Base-by-base conservation (phyloP, 2,888 invertebrate genomes). In the Zaprionus obscuricornis region DNA sequence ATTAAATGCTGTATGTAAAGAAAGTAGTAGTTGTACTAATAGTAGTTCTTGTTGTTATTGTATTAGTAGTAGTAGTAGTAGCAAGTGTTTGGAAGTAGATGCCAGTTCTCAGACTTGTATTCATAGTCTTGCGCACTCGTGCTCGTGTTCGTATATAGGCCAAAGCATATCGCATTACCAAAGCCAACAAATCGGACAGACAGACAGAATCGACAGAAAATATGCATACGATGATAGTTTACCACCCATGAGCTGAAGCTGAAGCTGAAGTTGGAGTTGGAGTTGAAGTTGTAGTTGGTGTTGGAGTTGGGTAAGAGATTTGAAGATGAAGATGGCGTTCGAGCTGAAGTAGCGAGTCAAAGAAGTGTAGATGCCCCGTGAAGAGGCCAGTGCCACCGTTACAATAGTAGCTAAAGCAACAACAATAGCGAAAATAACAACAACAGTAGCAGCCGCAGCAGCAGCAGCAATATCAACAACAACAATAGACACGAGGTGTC, bases 361-460 rank as follows among this genome's bases (percentile, higher is more conserved):
- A 31, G 65, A 77, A 64, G 79, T 82, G 83, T 82, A 76, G 83
- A 73, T 73, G 67, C 79, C 64, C 73, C 77, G 52, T 54, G 75
- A 67, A 49, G 83, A 75, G 77, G 77, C 79, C 83, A 77, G 56
- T 82, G 77, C 83, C 77, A 82, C 83, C 77, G 83, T 82, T 82
- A 75, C 50, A 58, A 36, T 63, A n/a, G n/a, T n/a, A n/a, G n/a
- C n/a, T n/a, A n/a, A n/a, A n/a, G n/a, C n/a, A n/a, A n/a, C n/a
- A n/a, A n/a, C n/a, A n/a, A n/a, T n/a, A n/a, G n/a, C n/a, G n/a
- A n/a, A n/a, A n/a, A n/a, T n/a, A n/a, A 5, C 2, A 1, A 31
- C 31, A 20, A 6, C 57, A 75, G 60, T 63, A 77, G 36, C 43
- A 52, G 39, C 52, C 33, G 26, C 47, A 31, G 39, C 37, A 31